Evolutionary conservation across 2,113 vertebrate species (phyloP).

Genomic region (Carassius gibelio): DNA sequence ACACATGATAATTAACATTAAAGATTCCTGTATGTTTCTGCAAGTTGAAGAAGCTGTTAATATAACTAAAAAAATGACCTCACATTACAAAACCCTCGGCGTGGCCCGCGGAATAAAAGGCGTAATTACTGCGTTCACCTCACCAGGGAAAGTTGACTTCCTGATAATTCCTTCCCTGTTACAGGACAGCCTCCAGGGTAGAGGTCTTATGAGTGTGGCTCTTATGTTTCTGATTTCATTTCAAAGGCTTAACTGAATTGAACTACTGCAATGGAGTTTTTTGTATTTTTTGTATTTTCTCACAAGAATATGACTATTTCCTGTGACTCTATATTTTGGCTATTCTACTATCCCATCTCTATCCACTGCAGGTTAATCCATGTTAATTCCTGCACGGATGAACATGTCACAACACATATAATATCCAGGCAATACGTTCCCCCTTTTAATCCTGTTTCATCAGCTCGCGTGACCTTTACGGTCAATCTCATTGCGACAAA

Average conservation of each 20-base stretch:
- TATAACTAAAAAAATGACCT: not conserved
- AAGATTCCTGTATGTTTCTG: not conserved
- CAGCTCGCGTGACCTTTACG: constrained; percentile 82
- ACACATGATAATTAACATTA: not conserved
- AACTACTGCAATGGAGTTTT: constrained; percentile 12
- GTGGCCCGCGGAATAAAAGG: not conserved
- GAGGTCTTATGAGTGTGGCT: not conserved
- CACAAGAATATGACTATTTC: not conserved
- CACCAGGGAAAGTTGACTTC: not conserved
- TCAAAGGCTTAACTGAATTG: constrained; percentile 33
- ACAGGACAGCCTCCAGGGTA: constrained; percentile 12
- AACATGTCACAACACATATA: constrained; percentile 78
- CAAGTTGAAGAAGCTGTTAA: not conserved
- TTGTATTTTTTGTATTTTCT: not conserved
- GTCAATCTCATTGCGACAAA: constrained; percentile 77
- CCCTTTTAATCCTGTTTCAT: constrained; percentile 82
- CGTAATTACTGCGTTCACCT: not conserved
- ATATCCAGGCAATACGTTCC: constrained; percentile 77
- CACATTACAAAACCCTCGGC: not conserved
- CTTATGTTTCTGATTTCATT: constrained; percentile 12
- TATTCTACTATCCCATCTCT: constrained; percentile 78
- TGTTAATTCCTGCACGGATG: constrained; percentile 78
- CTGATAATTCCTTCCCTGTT: not conserved
- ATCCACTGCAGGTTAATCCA: constrained; percentile 79
- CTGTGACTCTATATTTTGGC: constrained; percentile 73